These are phyloP conservation scores for Engystomops pustulosus DNA, from an alignment of 2,113 vertebrate species.

Conservation along the genomic window DNA sequence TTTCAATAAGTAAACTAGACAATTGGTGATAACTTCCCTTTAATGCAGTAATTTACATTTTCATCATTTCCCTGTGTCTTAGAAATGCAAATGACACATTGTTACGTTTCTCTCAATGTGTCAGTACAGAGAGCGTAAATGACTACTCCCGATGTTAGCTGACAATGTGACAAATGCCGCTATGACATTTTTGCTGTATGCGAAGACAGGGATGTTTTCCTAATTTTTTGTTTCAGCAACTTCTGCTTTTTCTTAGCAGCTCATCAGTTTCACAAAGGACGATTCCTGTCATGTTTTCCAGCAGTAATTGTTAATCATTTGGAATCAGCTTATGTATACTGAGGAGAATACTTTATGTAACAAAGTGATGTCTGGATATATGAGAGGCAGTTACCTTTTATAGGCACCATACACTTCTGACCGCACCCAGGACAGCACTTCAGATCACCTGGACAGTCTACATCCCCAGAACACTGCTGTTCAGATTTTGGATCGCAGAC, in stretches of 20 bases:
- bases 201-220: not conserved
- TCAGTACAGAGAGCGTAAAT: not conserved
- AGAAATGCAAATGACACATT: not conserved
- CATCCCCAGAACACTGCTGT: not conserved
- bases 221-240: not conserved
- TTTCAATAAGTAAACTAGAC: no score
- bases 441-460: slow-evolving; percentile 9
- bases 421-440: slow-evolving; percentile 18
- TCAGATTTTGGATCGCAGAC: not conserved
- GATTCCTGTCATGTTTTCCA: not conserved
- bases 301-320: not conserved
- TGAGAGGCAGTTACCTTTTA: slow-evolving; percentile 33
- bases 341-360: no score
- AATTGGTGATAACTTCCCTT: no score
- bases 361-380: no score
- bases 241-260: not conserved
- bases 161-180: not conserved
- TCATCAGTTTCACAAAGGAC: not conserved
- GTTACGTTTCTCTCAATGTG: not conserved
- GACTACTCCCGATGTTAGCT: not conserved
- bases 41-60: slow-evolving; percentile 7
- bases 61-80: not conserved
- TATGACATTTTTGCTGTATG: not conserved
- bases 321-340: no score
- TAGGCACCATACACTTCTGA: not conserved